Evolutionary conservation across 2,888 invertebrate genomes (phyloP).

Genomic region (Lucinisca nassula): DNA sequence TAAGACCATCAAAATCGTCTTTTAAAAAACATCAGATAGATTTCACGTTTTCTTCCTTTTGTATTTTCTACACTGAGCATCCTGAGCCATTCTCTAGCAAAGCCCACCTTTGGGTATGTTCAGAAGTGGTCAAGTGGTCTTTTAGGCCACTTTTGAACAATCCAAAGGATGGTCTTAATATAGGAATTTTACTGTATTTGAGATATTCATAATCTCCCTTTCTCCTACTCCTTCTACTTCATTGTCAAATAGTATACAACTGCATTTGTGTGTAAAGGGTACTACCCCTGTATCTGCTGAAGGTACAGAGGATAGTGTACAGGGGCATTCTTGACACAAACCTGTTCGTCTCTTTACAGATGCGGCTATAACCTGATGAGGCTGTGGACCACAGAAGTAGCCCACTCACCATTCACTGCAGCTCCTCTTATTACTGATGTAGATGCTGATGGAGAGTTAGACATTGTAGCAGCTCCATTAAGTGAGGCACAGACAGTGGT

Average conservation of each 20-base stretch:
- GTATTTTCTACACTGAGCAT: no score
- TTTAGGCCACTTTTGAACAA: no score
- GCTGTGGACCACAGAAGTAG: slow-evolving; percentile 84
- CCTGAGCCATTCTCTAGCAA: no score
- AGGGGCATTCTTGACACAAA: background rate
- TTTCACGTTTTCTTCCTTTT: no score
- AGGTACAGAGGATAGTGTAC: background rate
- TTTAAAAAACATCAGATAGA: no score
- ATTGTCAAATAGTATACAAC: no score
- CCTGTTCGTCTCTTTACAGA: slow-evolving; percentile 60
- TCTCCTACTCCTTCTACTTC: background rate
- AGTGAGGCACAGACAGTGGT: slow-evolving; percentile 84
- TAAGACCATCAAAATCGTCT: no score
- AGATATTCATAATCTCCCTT: background rate
- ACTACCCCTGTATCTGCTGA: background rate
- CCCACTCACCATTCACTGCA: slow-evolving; percentile 84
- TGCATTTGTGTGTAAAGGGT: background rate
- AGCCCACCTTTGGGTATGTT: no score
- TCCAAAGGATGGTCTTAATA: no score
- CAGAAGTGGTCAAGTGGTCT: no score
- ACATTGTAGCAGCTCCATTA: slow-evolving; percentile 84
- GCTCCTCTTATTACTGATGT: slow-evolving; percentile 84
- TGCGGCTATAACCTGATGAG: slow-evolving; percentile 83
- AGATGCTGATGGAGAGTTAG: slow-evolving; percentile 83
- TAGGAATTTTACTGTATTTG: no score